Evolutionary conservation across 35 echinoderm and acorn worm species (phyloP).

Genomic region (Heliocidaris erythrogramma): DNA sequence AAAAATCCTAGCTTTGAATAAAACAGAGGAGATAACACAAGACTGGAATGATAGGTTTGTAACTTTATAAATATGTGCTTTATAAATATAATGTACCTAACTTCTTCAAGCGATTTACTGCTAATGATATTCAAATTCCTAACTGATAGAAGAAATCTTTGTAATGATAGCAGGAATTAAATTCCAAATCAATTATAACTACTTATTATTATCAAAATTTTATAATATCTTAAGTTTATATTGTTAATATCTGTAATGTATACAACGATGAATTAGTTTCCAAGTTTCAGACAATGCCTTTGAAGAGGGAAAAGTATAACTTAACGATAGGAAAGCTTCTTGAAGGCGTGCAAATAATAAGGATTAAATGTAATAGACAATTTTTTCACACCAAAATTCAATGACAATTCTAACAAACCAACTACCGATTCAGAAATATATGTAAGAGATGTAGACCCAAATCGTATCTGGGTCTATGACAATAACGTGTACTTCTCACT

Average conservation of each 20-base stretch:
- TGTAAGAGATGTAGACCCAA: background rate
- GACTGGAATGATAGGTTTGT: background rate
- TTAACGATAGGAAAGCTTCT: background rate
- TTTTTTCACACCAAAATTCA: background rate
- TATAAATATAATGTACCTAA: background rate
- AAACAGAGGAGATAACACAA: background rate
- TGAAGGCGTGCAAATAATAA: background rate
- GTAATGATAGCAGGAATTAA: background rate
- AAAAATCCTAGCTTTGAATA: background rate
- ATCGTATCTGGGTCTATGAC: background rate
- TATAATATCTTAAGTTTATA: background rate
- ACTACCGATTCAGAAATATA: slow-evolving; percentile 17
- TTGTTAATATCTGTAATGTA: background rate
- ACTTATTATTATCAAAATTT: background rate
- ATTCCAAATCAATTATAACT: background rate
- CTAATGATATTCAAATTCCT: background rate
- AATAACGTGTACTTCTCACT: background rate
- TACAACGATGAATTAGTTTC: background rate
- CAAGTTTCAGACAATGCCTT: background rate
- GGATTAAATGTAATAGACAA: background rate
- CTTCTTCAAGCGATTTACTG: background rate
- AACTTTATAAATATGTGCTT: too few species aligned
- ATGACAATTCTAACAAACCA: slow-evolving; percentile 9
- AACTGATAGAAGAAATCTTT: background rate
- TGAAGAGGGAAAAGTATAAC: background rate